Conservation (phyloP, 2,113 vertebrate species). For the Gadus macrocephalus region DNA sequence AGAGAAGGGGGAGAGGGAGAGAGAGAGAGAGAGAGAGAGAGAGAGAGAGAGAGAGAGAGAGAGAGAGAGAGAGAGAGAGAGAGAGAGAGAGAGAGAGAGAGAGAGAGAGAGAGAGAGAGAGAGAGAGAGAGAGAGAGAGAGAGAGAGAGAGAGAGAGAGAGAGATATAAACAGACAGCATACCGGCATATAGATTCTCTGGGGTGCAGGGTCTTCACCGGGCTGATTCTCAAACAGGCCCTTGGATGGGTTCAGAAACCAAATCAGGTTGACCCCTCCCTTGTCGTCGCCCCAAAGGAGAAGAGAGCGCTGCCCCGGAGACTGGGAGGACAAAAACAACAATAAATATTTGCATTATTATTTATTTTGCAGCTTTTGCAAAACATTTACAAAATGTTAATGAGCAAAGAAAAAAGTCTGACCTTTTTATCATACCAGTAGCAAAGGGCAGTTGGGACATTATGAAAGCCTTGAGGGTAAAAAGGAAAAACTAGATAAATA, state of each 20-base stretch:
- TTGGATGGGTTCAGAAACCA: constrained; percentile 53
- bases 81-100: too few species aligned
- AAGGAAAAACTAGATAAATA: background rate
- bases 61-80: too few species aligned
- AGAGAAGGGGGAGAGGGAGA: too few species aligned
- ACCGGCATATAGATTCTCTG: constrained; percentile 59
- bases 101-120: too few species aligned
- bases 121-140: too few species aligned
- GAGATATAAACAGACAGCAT: constrained; percentile 1
- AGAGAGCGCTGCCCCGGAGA: constrained; percentile 41
- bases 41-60: too few species aligned
- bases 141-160: too few species aligned
- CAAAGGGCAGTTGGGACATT: constrained; percentile 34
- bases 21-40: too few species aligned
- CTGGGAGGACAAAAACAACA: constrained; percentile 22
- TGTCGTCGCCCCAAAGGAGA: constrained; percentile 60
- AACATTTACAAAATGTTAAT: background rate
- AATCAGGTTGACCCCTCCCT: constrained; percentile 56
- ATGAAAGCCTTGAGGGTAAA: constrained; percentile 39
- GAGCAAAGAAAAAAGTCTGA: background rate
- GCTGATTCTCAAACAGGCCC: constrained; percentile 55
- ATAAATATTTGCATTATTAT: constrained; percentile 9
- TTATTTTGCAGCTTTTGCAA: background rate
- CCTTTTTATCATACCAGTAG: constrained; percentile 44
- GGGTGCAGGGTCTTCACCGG: constrained; percentile 30